Base-by-base conservation (phyloP, 2,113 vertebrate species). In the Thalassarche chlororhynchos region DNA sequence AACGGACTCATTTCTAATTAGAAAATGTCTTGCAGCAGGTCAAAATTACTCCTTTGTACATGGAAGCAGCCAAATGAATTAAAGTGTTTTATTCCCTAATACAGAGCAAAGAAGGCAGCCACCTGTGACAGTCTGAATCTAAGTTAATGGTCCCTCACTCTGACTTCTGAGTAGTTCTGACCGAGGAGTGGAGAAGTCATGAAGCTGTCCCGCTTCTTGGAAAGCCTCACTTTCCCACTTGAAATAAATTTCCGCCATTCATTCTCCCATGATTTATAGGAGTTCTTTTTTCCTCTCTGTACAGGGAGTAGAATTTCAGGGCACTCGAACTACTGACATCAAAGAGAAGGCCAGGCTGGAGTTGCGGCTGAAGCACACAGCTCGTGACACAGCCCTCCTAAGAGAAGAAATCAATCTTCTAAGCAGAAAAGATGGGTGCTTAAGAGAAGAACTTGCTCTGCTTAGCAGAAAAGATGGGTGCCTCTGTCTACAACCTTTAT, bases 291-390 rank as follows among this genome's bases (percentile, higher is more conserved):
- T 80, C 36, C 19, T 93, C 13, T 77, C 57, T n/a, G 64, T 83
- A 62, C 90, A 99, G 99, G 98, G 97, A 20, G 51, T 64, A 57
- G 98, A 98, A 96, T 98, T 99, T 91, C 98, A 98, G 95, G 96
- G 96, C 21, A 84, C 74, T 28, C 96, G 52, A 64, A 95, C 34
- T 78, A 85, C 36, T 21, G 98, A 98, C 12, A 57, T 92, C 44
- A 91, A 98, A 66, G 98, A 98, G n/a, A 98, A 70, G 62, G 84
- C 71, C 71, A 97, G 89, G 75, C 91, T 99, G 44, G 93, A 97
- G n/a, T 75, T 97, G n/a, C 31, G 92, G 92, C 97, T 99, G n/a
- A 96, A 97, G 62, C 64, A 28, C 5, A 96, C 98, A 76, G 83
- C 91, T 8, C 44, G 83, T 61, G 97, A 98, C 52, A 95, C 97